Evolutionary conservation across 2,113 vertebrate species (phyloP).

Genomic region (Acrocephalus arundinaceus): DNA sequence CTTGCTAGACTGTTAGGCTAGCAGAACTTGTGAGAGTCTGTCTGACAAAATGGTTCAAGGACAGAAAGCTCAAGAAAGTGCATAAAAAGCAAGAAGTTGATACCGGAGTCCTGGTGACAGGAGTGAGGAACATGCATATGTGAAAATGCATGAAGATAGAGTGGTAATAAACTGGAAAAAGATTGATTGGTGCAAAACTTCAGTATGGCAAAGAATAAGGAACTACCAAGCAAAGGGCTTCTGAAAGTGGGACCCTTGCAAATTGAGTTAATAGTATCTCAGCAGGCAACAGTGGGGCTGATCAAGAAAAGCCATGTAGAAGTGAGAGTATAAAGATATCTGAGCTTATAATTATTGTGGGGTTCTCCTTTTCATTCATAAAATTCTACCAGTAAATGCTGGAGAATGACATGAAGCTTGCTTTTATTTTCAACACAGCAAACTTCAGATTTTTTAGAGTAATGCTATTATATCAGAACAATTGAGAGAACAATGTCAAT

Average conservation of each 20-base stretch:
- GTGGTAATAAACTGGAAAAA: background rate
- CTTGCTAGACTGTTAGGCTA: background rate
- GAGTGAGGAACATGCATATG: background rate
- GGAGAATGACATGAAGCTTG: background rate
- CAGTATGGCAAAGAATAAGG: background rate
- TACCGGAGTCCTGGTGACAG: background rate
- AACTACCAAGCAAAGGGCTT: background rate
- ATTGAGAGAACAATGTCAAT: background rate
- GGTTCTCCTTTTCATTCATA: background rate
- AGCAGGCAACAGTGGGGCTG: background rate
- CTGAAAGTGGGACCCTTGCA: background rate
- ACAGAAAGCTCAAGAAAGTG: background rate
- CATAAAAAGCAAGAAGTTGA: background rate
- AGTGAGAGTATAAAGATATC: background rate
- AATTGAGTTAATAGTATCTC: background rate
- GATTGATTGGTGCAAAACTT: background rate
- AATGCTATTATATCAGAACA: background rate
- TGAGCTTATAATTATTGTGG: background rate
- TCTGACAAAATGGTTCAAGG: background rate
- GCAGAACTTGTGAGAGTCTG: background rate
- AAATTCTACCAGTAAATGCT: background rate
- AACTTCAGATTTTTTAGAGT: background rate
- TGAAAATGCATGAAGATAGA: background rate
- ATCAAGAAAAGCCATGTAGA: accelerated
- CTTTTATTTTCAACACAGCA: background rate